Evolutionary conservation across 2,797 vertebrate genomes (phyloP).

Genomic region (Zalophus californianus): DNA sequence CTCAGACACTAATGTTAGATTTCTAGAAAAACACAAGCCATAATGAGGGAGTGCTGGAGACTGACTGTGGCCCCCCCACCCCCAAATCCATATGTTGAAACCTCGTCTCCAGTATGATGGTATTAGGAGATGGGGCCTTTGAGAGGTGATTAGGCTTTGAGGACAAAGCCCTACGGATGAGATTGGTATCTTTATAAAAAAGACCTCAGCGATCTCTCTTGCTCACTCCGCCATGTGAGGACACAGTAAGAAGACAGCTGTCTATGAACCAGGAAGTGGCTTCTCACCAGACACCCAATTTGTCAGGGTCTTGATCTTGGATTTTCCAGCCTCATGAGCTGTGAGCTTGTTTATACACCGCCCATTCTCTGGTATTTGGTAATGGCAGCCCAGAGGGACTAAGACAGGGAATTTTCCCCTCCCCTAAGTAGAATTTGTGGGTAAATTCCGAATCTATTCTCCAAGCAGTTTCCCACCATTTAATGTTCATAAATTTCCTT

Average conservation of each 20-base stretch:
- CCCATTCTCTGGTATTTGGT: neutral
- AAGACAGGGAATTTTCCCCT: neutral
- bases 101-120: neutral
- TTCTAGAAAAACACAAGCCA: constrained; percentile 28
- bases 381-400: neutral
- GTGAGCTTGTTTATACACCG: neutral
- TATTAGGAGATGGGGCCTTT: neutral
- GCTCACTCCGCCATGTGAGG: neutral
- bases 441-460: constrained; percentile 16
- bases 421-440: neutral
- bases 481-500: constrained; percentile 16
- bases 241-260: neutral
- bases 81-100: neutral
- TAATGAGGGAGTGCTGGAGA: neutral
- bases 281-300: neutral
- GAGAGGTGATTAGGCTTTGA: neutral
- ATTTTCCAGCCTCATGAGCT: neutral
- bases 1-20: constrained; percentile 27
- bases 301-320: neutral
- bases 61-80: neutral
- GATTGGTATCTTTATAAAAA: neutral
- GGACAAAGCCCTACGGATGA: neutral
- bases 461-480: neutral
- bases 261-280: neutral
- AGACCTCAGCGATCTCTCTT: neutral